These are phyloP conservation scores for Lacanobia oleracea DNA, from an alignment of 2,888 invertebrate genomes.

Conservation along the genomic window DNA sequence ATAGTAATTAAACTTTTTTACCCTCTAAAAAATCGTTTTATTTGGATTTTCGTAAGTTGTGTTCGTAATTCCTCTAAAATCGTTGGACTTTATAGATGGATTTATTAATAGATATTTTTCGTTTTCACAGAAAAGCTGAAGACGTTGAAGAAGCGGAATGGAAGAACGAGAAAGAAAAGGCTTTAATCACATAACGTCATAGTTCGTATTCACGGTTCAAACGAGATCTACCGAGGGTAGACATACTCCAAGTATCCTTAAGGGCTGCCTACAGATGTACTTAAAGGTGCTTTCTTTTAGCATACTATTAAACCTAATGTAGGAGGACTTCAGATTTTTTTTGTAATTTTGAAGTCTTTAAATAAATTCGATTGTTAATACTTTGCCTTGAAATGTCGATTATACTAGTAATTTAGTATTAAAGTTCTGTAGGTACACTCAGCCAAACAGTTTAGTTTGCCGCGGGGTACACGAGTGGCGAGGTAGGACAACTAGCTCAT, in stretches of 20 bases:
- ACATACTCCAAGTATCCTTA: conserved; percentile 28
- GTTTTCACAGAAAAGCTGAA: conserved; percentile 66
- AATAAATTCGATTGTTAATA: background rate
- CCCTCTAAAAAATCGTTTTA: background rate
- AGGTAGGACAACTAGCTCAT: background rate
- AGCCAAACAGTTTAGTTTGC: background rate
- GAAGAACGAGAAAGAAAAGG: conserved; percentile 69
- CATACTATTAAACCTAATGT: conserved; percentile 23
- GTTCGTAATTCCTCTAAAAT: background rate
- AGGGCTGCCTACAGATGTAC: conserved; percentile 46
- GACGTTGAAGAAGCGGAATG: conserved; percentile 67
- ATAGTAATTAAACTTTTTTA: conserved; percentile 2
- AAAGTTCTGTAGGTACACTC: background rate
- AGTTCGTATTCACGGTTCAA: background rate
- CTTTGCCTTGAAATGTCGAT: conserved; percentile 23
- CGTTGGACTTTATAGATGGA: background rate
- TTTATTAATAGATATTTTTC: background rate
- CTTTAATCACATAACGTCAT: conserved; percentile 51
- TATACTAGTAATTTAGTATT: background rate
- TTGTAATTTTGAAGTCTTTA: conserved; percentile 34
- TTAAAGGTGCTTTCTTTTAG: conserved; percentile 54
- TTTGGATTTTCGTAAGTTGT: background rate
- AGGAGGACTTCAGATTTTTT: conserved; percentile 37
- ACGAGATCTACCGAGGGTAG: conserved; percentile 28
- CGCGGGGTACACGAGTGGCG: background rate